Evolutionary conservation across 2,888 invertebrate species (phyloP).

Genomic region (Sminthurides aquaticus): DNA sequence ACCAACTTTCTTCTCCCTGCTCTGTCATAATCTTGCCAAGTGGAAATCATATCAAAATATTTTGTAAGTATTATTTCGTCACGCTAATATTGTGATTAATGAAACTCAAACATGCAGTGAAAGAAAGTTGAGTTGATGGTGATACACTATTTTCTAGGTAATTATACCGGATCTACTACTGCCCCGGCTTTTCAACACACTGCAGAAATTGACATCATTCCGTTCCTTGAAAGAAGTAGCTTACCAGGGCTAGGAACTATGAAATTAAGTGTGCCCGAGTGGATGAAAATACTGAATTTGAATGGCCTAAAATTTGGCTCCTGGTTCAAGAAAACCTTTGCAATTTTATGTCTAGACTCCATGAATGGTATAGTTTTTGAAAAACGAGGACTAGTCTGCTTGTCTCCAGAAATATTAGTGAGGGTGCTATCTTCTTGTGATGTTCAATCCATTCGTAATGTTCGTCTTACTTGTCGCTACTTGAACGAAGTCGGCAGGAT

Average conservation of each 20-base stretch:
- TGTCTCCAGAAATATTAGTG: slow-evolving; percentile 18
- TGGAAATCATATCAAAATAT: slow-evolving; percentile 2
- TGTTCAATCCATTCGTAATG: slow-evolving; percentile 11
- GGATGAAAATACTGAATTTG: slow-evolving; percentile 20
- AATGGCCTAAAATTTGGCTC: slow-evolving; percentile 14
- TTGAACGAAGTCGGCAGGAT: slow-evolving; percentile 18
- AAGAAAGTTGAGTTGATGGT: too few species aligned
- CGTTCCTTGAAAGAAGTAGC: slow-evolving; percentile 7
- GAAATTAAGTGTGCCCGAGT: slow-evolving; percentile 4
- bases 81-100: too few species aligned
- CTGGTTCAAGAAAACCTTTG: slow-evolving; percentile 14
- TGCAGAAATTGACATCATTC: slow-evolving; percentile 8
- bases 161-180: slow-evolving; percentile 6
- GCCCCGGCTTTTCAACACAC: slow-evolving; percentile 9
- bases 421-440: slow-evolving; percentile 11
- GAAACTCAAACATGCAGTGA: too few species aligned
- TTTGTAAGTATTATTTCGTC: too few species aligned
- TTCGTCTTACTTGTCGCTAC: slow-evolving; percentile 16
- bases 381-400: slow-evolving; percentile 11
- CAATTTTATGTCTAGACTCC: slow-evolving; percentile 11
- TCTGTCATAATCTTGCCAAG: slow-evolving; percentile 11
- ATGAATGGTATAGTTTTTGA: slow-evolving; percentile 22
- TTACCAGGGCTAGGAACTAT: slow-evolving; percentile 3
- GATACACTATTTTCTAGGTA: too few species aligned
- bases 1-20: slow-evolving; percentile 8